These are phyloP conservation scores for Passer montanus DNA, from an alignment of 2,113 vertebrate genomes.

Conservation along the genomic window DNA sequence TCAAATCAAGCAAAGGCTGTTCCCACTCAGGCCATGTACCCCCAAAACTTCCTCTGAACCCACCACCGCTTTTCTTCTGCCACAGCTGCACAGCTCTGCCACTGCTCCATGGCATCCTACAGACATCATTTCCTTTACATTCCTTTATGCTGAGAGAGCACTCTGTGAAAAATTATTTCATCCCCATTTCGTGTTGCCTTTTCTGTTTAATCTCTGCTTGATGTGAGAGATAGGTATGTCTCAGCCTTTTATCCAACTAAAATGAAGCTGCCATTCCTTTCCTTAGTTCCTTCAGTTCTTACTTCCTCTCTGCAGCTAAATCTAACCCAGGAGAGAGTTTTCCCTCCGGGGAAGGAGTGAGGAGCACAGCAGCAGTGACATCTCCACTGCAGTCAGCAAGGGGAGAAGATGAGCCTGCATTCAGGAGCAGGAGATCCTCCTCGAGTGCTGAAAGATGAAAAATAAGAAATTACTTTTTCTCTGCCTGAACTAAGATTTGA, in stretches of 20 bases:
- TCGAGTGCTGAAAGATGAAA: neutral
- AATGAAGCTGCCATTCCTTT: neutral
- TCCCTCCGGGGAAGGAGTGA: neutral
- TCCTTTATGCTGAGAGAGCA: neutral
- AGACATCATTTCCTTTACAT: neutral
- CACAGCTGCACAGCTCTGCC: neutral
- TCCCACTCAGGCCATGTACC: no score
- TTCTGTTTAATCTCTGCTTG: conserved; percentile 11
- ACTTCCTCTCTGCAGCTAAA: neutral
- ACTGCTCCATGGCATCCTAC: neutral
- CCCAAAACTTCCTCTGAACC: neutral
- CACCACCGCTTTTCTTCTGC: neutral
- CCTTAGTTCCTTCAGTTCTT: neutral
- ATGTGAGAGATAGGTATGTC: neutral
- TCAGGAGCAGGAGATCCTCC: neutral
- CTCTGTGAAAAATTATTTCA: neutral
- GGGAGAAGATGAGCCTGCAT: neutral
- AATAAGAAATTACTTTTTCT: neutral
- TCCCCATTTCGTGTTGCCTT: neutral
- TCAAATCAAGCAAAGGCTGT: neutral
- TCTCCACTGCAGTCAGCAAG: neutral
- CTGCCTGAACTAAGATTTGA: neutral
- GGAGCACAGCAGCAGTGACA: neutral
- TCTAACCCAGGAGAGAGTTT: neutral
- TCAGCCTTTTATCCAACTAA: neutral